Base-by-base conservation (phyloP, 2,888 invertebrate genomes). In the Odontothrips loti region DNA sequence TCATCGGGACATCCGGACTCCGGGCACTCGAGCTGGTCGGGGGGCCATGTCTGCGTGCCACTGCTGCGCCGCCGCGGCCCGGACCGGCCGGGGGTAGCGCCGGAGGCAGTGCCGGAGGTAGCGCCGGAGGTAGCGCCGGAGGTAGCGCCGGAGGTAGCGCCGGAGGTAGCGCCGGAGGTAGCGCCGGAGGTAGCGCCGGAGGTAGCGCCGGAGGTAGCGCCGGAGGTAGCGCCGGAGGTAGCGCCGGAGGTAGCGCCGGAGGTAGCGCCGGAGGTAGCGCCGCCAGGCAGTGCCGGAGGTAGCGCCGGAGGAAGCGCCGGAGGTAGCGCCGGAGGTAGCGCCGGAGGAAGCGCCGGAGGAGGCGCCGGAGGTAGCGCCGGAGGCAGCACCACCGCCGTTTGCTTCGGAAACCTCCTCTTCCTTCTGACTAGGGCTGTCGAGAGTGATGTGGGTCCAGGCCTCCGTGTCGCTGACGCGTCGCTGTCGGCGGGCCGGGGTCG, bases 1-100 rank as follows among this genome's bases (percentile, higher is more conserved):
- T 87, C 86, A 47, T 82, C 82, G 17, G 83, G 82, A 27, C 68
- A 27, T 43, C 34, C 34, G 34, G 34, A 43, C 34, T 43, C 34
- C 34, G 6, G 34, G 34, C 34, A 43, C 34, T 43, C 34, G 34
- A 6, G 3, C 34, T 43, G 34, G 34, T 68, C 68, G 23, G 10
- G 23, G 23, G 68, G 68, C 68, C 68, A 75, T 1, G 68, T 75
- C 68, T 75, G 68, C 68, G 68, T 75, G 68, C 68, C 68, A 27
- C 68, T 75, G 27, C 68, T 75, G 3, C 68, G 68, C 68, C 68
- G 68, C 68, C 68, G 68, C 23, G 68, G 68, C 68, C 27, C 29
- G 43, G 48, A 68, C 81, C 34, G 79, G 68, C 68, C 47, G 43
- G 68, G 29, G 79, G 80, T 34, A 78, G 75, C 23, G 68, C 47